Evolutionary conservation across 2,113 vertebrate species (phyloP).

Genomic region (Isurus oxyrinchus): DNA sequence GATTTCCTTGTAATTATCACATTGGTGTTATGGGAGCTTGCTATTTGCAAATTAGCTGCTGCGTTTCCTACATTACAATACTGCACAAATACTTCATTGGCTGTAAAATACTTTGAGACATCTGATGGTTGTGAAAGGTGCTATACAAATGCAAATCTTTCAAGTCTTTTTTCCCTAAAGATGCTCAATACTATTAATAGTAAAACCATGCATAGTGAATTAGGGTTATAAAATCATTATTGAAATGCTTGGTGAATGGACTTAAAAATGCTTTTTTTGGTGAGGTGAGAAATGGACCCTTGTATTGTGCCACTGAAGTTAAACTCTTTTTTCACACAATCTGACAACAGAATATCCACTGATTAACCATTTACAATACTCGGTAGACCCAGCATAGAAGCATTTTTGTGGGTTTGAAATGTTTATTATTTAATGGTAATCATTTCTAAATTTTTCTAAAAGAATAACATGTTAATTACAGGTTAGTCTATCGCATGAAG

Average conservation of each 20-base stretch:
- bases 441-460: not conserved
- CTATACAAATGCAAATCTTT: not conserved
- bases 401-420: not conserved
- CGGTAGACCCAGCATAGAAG: not conserved
- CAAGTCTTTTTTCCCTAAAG: not conserved
- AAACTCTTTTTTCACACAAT: not conserved
- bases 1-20: not conserved
- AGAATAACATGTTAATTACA: conserved; percentile 39
- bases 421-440: not conserved
- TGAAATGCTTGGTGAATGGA: not conserved
- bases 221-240: not conserved
- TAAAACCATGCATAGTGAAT: not conserved
- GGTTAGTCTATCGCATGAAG: conserved; percentile 60
- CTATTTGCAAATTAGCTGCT: too few relatives aligned
- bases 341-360: not conserved
- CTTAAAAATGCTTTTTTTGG: not conserved
- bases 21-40: not conserved
- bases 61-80: too few relatives aligned
- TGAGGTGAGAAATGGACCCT: not conserved
- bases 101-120: not conserved
- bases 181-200: not conserved
- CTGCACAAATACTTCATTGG: too few relatives aligned
- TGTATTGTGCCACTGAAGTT: not conserved
- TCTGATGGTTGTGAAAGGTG: not conserved
- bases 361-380: not conserved